A percentile compares a stretch with the other conserved stretches of the same genome.
These are phyloP conservation scores for Patiria miniata DNA, from an alignment of 35 echinoderm and acorn worm species.

Conservation along the genomic window DNA sequence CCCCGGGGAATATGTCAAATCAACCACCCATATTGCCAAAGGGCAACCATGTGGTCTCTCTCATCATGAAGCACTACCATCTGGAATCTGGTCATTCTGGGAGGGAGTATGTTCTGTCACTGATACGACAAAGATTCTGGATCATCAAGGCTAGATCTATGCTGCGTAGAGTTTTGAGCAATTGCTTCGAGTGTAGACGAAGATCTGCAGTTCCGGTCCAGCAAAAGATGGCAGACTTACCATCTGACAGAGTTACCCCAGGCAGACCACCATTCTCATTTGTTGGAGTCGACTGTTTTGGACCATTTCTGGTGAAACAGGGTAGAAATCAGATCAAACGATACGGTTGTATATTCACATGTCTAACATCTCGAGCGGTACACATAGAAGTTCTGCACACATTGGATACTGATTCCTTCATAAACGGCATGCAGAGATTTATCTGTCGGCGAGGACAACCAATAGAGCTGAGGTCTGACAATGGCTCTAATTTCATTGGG, in stretches of 20 bases:
- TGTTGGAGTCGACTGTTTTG: conserved; percentile 47
- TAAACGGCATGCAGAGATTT: conserved; percentile 59
- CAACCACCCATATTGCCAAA: conserved; percentile 60
- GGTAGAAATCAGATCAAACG: conserved; percentile 26
- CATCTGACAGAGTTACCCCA: conserved; percentile 25
- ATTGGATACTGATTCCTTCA: conserved; percentile 66
- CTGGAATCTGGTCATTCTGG: conserved; percentile 47
- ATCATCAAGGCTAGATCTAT: conserved; percentile 12
- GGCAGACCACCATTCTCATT: conserved; percentile 37
- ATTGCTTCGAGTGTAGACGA: conserved; percentile 25
- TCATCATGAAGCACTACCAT: conserved; percentile 50
- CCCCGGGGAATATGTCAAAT: conserved; percentile 32
- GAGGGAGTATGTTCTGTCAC: conserved; percentile 45
- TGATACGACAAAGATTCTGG: conserved; percentile 57
- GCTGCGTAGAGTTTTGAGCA: neutral
- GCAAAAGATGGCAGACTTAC: conserved; percentile 57
- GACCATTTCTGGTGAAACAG: conserved; percentile 25
- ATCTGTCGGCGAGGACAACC: conserved; percentile 48
- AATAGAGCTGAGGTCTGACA: conserved; percentile 55
- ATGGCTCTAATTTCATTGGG: conserved; percentile 63
- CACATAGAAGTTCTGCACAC: conserved; percentile 55
- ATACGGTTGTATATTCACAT: conserved; percentile 57
- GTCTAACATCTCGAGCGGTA: conserved; percentile 28
- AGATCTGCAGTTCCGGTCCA: neutral
- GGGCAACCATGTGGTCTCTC: conserved; percentile 36